A percentile compares a stretch with the other conserved stretches of the same genome.
Conservation (phyloP, 1,140 invertebrate genomes). For the Penaeus indicus region DNA sequence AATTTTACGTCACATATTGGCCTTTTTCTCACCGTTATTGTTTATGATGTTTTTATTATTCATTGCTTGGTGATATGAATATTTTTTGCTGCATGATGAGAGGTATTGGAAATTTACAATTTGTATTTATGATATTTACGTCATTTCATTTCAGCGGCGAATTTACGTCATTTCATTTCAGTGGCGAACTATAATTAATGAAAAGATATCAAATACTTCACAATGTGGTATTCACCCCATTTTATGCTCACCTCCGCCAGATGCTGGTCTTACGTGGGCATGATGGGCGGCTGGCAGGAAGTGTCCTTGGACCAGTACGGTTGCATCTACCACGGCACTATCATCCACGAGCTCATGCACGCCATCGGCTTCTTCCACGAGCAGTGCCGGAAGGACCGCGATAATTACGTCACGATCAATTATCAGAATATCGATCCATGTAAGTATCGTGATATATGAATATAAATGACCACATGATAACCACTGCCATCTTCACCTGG, state of each 20-base stretch:
- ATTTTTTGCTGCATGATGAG: no score
- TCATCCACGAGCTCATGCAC: constrained; percentile 52
- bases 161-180: no score
- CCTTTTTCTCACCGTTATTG: no score
- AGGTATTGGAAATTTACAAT: no score
- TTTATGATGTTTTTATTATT: no score
- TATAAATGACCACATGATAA: neutral
- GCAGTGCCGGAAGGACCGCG: constrained; percentile 40
- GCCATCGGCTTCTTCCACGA: constrained; percentile 50
- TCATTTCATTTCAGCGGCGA: no score
- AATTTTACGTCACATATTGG: no score
- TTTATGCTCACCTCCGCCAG: neutral
- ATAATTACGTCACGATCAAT: constrained; percentile 41
- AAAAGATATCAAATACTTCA: no score
- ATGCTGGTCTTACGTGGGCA: constrained; percentile 51
- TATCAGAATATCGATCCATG: constrained; percentile 30
- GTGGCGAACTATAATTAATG: no score
- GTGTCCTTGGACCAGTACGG: constrained; percentile 33
- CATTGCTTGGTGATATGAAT: no score
- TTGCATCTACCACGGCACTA: constrained; percentile 44
- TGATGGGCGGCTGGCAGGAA: constrained; percentile 27
- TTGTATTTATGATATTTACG: no score
- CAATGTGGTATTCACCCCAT: no score
- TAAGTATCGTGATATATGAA: neutral
- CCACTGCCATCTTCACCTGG: neutral